phyloP scores from a whole-genome alignment of 53 echinoderm and acorn worm genomes.

The Zoroaster sp. region DNA sequence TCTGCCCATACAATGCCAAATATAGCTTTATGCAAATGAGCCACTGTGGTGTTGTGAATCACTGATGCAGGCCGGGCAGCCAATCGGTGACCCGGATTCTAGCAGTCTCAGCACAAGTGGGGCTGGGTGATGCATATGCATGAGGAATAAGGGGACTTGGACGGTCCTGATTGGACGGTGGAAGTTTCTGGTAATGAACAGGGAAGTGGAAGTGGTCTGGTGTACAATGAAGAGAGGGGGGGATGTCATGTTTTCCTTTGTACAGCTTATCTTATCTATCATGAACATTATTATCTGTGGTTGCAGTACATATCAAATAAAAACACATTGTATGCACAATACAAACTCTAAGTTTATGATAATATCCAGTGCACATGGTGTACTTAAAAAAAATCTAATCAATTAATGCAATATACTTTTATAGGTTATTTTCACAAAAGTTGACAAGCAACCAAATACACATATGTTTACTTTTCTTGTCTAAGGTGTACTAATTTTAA shows the following conservation, averaged over 20 bases:
- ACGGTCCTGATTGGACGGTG: constrained; percentile 8
- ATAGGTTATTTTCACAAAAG: too few relatives aligned
- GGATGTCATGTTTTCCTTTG: neutral
- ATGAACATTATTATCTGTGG: neutral
- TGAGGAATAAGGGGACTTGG: neutral
- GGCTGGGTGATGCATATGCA: constrained; percentile 5
- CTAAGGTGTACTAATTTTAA: too few relatives aligned
- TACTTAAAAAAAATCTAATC: too few relatives aligned
- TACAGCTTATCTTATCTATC: neutral
- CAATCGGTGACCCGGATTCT: constrained; percentile 44
- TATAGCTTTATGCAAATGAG: constrained; percentile 51
- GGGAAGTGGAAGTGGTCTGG: neutral
- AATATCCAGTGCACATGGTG: neutral
- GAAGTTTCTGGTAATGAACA: constrained; percentile 19
- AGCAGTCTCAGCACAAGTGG: neutral
- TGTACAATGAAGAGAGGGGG: neutral
- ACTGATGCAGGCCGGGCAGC: constrained; percentile 13
- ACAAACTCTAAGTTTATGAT: too few relatives aligned
- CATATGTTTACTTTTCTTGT: too few relatives aligned
- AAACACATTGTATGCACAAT: neutral
- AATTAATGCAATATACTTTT: too few relatives aligned
- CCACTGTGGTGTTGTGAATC: constrained; percentile 32
- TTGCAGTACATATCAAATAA: constrained; percentile 28
- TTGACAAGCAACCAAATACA: too few relatives aligned
- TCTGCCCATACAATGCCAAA: constrained; percentile 19